Conservation (phyloP, 1,140 invertebrate genomes). For the Drosophila novamexicana region DNA sequence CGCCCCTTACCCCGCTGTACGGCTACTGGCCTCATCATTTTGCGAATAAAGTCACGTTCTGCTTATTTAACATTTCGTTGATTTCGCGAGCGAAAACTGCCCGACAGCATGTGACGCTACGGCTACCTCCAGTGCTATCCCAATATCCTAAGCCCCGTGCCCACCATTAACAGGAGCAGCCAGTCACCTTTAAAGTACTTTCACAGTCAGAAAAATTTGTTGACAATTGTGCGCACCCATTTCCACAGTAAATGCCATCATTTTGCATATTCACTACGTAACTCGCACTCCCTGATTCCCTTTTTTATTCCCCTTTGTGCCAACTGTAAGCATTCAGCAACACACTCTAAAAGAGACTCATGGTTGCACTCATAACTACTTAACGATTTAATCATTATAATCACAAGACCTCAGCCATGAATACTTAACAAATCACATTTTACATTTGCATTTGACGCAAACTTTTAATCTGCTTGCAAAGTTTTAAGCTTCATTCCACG, state of each 20-base stretch:
- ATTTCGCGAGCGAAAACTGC: conserved; percentile 55
- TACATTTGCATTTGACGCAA: too few species aligned
- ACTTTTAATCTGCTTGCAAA: too few species aligned
- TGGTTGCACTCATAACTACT: too few species aligned
- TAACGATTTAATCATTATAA: too few species aligned
- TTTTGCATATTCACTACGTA: conserved; percentile 18
- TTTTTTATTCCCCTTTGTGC: too few species aligned
- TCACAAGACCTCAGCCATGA: too few species aligned
- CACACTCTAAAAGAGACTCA: too few species aligned
- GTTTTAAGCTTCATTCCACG: too few species aligned
- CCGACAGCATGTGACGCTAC: conserved; percentile 31
- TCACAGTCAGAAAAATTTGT: conserved; percentile 25
- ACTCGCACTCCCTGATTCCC: neutral
- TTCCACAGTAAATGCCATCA: conserved; percentile 2
- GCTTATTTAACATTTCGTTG: conserved; percentile 82
- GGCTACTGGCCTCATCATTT: conserved; percentile 62
- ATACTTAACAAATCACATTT: too few species aligned
- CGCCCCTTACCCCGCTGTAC: too few species aligned
- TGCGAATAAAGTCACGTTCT: conserved; percentile 79
- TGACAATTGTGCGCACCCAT: conserved; percentile 13
- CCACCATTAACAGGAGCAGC: neutral
- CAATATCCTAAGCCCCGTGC: neutral
- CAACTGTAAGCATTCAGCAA: too few species aligned
- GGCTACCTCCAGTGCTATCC: neutral
- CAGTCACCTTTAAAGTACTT: conserved; percentile 17